Base-by-base conservation (phyloP, 92 coral and sea anemone genomes). In the Palythoa grandis region DNA sequence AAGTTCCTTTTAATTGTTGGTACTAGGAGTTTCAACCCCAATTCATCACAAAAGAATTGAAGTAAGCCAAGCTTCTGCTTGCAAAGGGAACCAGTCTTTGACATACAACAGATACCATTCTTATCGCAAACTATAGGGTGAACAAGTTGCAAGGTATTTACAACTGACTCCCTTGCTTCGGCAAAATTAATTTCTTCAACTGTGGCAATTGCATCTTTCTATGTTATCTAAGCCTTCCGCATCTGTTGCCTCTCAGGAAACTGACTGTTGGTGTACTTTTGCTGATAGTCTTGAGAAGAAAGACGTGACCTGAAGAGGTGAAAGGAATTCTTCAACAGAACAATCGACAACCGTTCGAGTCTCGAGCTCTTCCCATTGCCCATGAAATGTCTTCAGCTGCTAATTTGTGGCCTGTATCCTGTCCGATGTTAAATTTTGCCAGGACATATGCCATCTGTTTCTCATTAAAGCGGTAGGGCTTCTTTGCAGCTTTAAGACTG, bases 381-480 rank as follows among this genome's bases (percentile, higher is more conserved):
- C 56, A 14, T 29, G 87, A 68, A 29, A 88, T 83, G 15, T 65
- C 75, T 76, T 72, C 74, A 23, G 83, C 74, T 78, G 82, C 87
- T 40, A 79, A 72, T 48, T 82, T 88, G 52, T 72, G 73, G 52
- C 90, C 90, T 25, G 83, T 72, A 76, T 19, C 54, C 67, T 82
- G 87, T 23, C 87, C 87, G 72, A 82, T 63, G 53, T 83, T 82
- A 82, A 72, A 88, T 79, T 83, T 88, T 23, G 74, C 87, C 35
- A 35, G 82, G 24, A 88, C 54, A 76, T 88, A 88, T 20, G 22
- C 58, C 65, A 52, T 88, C 78, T 88, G 83, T 58, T 88, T 69
- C 11, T 74, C 75, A 43, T 65, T 88, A 70, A 88, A 82, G 54
- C 83, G 77, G 3, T 78, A 68, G 22, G 78, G 61, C 63, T 88